A percentile compares a stretch with the other conserved stretches of the same genome.
Conservation (phyloP, 2,888 invertebrate species). For the Mesoligia furuncula region DNA sequence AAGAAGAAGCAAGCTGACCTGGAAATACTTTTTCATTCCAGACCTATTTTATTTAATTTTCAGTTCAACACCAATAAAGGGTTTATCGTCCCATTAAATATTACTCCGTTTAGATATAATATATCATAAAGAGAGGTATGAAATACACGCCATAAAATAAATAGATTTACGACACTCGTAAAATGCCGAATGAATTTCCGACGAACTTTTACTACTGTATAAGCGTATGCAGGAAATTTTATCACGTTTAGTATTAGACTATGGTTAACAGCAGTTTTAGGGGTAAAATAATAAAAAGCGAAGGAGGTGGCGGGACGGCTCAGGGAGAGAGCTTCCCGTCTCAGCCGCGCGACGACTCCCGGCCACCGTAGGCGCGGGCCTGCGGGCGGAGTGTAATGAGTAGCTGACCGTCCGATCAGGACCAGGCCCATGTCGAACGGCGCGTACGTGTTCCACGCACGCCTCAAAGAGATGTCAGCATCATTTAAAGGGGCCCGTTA, state of each 20-base stretch:
- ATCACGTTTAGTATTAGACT: slow-evolving; percentile 28
- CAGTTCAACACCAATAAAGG: slow-evolving; percentile 28
- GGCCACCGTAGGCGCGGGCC: too few species aligned
- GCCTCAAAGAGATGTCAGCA: too few species aligned
- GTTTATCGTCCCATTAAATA: slow-evolving; percentile 52
- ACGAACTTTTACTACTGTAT: slow-evolving; percentile 58
- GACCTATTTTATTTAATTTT: slow-evolving; percentile 16
- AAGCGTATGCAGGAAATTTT: slow-evolving; percentile 52
- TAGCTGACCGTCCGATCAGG: too few species aligned
- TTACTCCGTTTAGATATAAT: slow-evolving; percentile 39
- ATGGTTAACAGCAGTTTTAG: neutral
- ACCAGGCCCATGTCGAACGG: too few species aligned
- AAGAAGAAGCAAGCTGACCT: neutral
- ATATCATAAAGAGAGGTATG: slow-evolving; percentile 53
- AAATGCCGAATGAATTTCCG: slow-evolving; percentile 63
- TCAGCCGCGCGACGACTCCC: too few species aligned
- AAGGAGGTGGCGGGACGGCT: too few species aligned
- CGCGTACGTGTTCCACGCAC: too few species aligned
- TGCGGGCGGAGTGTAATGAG: too few species aligned
- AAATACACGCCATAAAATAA: slow-evolving; percentile 65
- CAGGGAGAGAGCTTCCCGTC: too few species aligned
- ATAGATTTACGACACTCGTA: slow-evolving; percentile 62
- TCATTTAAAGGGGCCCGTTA: too few species aligned
- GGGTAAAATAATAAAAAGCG: neutral
- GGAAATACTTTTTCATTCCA: neutral